phyloP scores from a whole-genome alignment of 2,113 vertebrate genomes.

The Catharus bicknelli region DNA sequence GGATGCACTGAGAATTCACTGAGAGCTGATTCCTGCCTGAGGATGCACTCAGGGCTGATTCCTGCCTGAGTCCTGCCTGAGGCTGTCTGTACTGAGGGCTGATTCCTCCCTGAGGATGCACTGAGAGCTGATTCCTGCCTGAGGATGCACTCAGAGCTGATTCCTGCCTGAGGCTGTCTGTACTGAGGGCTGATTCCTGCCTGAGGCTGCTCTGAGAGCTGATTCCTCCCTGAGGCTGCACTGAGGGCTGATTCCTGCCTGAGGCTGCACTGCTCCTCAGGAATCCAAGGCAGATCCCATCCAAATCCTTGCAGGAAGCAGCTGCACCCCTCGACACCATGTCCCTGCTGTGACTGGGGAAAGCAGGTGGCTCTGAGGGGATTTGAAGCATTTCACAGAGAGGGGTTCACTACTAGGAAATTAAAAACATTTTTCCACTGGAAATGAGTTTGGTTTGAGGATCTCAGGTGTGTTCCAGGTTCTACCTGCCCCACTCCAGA shows the following conservation, averaged over 20 bases:
- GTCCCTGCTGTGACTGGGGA: background rate
- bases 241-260: background rate
- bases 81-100: background rate
- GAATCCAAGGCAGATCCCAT: too few species aligned
- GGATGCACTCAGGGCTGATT: background rate
- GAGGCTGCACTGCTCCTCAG: too few species aligned
- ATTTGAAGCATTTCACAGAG: background rate
- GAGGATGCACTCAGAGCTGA: background rate
- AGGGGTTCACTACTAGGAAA: background rate
- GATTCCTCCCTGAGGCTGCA: too few species aligned
- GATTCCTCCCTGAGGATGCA: background rate
- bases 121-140: too few species aligned
- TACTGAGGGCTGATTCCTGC: background rate
- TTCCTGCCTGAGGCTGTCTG: background rate
- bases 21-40: too few species aligned
- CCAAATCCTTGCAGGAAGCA: background rate
- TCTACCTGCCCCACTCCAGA: rapidly evolving
- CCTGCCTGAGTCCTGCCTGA: background rate
- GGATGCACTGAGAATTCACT: rapidly evolving
- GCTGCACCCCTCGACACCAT: background rate
- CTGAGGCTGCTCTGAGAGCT: background rate
- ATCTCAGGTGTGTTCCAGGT: background rate
- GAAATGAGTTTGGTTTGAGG: background rate
- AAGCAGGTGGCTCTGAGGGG: background rate
- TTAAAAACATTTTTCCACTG: background rate